Conservation (phyloP, 2,888 invertebrate species). For the Nudaria mundana region DNA sequence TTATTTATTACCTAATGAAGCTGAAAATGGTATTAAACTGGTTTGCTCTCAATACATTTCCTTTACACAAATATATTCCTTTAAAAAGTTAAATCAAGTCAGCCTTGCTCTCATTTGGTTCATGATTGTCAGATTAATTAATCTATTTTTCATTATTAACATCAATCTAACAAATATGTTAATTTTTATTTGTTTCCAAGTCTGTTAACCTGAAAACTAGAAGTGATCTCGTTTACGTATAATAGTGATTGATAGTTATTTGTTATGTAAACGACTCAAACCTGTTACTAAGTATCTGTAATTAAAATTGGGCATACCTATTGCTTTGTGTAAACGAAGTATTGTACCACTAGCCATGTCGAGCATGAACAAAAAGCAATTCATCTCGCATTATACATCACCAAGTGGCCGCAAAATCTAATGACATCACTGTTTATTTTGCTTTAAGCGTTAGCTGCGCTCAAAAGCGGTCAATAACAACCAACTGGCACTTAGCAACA, state of each 20-base stretch:
- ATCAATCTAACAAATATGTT: too few relatives aligned
- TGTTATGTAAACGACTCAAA: not conserved
- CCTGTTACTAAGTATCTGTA: too few relatives aligned
- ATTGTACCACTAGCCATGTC: conserved; percentile 57
- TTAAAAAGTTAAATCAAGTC: not conserved
- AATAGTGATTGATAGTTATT: too few relatives aligned
- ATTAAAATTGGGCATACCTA: conserved; percentile 16
- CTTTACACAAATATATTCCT: not conserved
- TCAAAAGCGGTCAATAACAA: conserved; percentile 41
- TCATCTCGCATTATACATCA: conserved; percentile 63
- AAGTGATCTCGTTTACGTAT: not conserved
- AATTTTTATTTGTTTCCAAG: too few relatives aligned
- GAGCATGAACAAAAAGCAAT: conserved; percentile 65
- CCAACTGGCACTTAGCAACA: conserved; percentile 42
- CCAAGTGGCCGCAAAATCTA: conserved; percentile 59
- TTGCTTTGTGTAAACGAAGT: conserved; percentile 49
- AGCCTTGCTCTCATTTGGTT: not conserved
- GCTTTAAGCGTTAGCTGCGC: conserved; percentile 33
- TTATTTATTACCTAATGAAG: too few relatives aligned
- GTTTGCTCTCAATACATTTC: not conserved
- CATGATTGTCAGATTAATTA: not conserved
- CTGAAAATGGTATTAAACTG: too few relatives aligned
- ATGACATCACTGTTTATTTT: conserved; percentile 66
- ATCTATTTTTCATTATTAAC: too few relatives aligned
- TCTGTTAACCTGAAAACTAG: not conserved